Percentiles rank a stretch among this genome's conserved stretches.
These are phyloP conservation scores for Choloepus didactylus DNA, from an alignment of 2,797 vertebrate genomes.

Conservation along the genomic window DNA sequence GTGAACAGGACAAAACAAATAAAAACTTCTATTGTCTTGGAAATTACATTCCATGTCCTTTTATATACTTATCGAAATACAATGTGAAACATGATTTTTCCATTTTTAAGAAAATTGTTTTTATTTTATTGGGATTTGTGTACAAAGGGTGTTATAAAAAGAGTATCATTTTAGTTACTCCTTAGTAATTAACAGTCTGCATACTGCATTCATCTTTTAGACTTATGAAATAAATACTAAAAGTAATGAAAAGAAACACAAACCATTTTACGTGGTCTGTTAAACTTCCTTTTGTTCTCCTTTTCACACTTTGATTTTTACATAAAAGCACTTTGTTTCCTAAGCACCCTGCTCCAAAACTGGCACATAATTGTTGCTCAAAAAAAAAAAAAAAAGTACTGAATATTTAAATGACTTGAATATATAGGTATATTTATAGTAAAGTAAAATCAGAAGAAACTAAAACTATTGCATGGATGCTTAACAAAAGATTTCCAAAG, in stretches of 20 bases:
- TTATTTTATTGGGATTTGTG: neutral
- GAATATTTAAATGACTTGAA: constrained; percentile 9
- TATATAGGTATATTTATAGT: constrained; percentile 1
- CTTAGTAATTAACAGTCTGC: neutral
- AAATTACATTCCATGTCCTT: neutral
- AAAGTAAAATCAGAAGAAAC: constrained; percentile 16
- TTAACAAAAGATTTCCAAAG: constrained; percentile 32
- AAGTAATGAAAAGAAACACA: neutral
- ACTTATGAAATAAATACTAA: neutral
- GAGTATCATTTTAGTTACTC: neutral
- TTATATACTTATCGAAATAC: constrained; percentile 6
- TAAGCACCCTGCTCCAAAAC: neutral
- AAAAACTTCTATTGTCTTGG: neutral
- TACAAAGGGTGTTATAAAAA: neutral
- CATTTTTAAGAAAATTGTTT: constrained; percentile 36
- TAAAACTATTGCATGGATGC: neutral
- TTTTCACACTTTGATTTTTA: neutral
- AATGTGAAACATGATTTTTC: neutral
- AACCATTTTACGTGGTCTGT: neutral
- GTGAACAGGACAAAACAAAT: neutral
- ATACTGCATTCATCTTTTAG: neutral
- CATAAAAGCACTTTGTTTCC: constrained; percentile 27
- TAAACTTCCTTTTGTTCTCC: neutral
- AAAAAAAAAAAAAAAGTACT: neutral
- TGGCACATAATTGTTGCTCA: neutral